Percentiles rank a stretch among this genome's conserved stretches.
Evolutionary conservation across 2,888 invertebrate species (phyloP).

Genomic region (Microctonus brassicae): DNA sequence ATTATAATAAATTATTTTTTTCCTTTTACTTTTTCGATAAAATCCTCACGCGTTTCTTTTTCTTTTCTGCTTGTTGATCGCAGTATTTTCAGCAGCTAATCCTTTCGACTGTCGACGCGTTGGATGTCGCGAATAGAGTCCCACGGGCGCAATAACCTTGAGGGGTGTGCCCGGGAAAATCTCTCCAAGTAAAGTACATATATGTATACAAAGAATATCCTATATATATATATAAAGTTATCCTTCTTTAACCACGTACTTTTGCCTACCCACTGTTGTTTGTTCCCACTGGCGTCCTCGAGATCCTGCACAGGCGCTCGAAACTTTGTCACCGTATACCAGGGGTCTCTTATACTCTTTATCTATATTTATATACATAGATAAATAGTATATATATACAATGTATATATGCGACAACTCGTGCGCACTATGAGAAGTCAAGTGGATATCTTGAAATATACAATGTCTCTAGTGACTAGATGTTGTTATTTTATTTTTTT

Average conservation of each 20-base stretch:
- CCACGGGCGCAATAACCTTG: slow-evolving; percentile 32
- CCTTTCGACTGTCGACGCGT: slow-evolving; percentile 25
- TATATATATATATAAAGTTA: slow-evolving; percentile 13
- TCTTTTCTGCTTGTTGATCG: background rate
- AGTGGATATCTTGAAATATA: slow-evolving; percentile 34
- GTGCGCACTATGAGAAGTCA: slow-evolving; percentile 23
- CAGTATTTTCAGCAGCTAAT: slow-evolving; percentile 24
- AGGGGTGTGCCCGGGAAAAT: slow-evolving; percentile 12
- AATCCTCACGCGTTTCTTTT: no score
- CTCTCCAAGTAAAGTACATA: slow-evolving; percentile 14
- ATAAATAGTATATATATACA: background rate
- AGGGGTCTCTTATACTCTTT: slow-evolving; percentile 15
- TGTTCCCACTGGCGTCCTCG: slow-evolving; percentile 37
- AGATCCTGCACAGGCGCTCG: slow-evolving; percentile 34
- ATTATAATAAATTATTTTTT: background rate
- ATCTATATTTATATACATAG: no score
- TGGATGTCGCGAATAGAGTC: slow-evolving; percentile 19
- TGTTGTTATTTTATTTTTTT: background rate
- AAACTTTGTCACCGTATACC: slow-evolving; percentile 29
- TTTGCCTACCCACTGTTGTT: slow-evolving; percentile 15
- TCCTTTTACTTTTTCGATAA: no score
- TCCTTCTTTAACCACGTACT: background rate
- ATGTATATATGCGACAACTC: background rate
- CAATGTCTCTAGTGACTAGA: background rate
- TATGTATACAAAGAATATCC: no score